A percentile compares a stretch with the other conserved stretches of the same genome.
Evolutionary conservation across 1,140 invertebrate species (phyloP).

Genomic region (Reticulitermes speratus): DNA sequence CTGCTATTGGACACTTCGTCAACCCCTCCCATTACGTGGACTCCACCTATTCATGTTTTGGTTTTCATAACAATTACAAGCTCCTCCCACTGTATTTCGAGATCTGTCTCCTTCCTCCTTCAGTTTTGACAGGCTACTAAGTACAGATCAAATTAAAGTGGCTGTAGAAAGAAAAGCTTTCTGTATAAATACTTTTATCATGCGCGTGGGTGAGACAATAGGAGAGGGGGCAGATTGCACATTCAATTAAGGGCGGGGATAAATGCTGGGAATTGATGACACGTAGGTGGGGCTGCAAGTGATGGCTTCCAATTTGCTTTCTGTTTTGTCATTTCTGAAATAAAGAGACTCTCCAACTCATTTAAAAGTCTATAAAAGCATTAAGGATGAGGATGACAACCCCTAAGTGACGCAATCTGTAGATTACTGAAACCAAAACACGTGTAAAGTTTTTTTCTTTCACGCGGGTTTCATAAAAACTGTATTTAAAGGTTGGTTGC

Average conservation of each 20-base stretch:
- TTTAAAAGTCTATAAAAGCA: not conserved
- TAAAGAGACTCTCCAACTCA: not conserved
- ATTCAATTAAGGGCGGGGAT: conserved; percentile 13
- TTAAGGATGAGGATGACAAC: not conserved
- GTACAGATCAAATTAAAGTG: not conserved
- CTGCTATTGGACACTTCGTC: not conserved
- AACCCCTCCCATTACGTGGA: not conserved
- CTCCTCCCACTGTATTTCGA: not conserved
- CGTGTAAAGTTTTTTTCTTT: not conserved
- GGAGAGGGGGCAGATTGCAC: not conserved
- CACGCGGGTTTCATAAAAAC: not conserved
- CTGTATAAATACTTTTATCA: not conserved
- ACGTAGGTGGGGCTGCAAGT: not conserved
- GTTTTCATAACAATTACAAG: conserved; percentile 2
- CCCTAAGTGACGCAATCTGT: too few species aligned
- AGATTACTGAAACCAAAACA: not conserved
- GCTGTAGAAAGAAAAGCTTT: not conserved
- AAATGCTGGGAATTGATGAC: not conserved
- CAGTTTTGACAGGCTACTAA: not conserved
- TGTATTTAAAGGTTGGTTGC: too few species aligned
- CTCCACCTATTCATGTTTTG: not conserved
- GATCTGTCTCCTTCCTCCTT: not conserved
- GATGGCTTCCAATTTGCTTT: conserved; percentile 17
- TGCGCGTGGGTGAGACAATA: not conserved
- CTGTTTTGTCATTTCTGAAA: not conserved